Evolutionary conservation across 64 coral and sea anemone species (phyloP).

Genomic region (Stylophora pistillata): DNA sequence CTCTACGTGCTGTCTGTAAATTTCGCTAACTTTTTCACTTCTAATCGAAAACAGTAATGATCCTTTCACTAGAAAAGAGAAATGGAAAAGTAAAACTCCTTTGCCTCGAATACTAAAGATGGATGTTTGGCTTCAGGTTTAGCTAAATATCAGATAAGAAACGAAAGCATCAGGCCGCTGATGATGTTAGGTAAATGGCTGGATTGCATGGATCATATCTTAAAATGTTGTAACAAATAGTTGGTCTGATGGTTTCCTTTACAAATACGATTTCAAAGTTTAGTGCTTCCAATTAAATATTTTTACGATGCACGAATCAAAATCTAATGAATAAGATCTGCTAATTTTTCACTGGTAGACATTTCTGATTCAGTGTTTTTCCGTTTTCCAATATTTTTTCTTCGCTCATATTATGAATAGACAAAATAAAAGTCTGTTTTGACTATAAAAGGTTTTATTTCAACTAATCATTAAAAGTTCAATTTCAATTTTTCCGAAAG

Average conservation of each 20-base stretch:
- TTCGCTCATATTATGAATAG: background rate
- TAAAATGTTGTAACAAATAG: background rate
- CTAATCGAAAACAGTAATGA: background rate
- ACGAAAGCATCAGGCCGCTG: background rate
- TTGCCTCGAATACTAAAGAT: background rate
- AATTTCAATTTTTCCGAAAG: background rate
- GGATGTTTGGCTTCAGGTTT: background rate
- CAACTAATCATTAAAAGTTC: background rate
- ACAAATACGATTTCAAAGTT: background rate
- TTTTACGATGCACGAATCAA: background rate
- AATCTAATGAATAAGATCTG: background rate
- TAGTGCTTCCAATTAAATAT: slow-evolving; percentile 3
- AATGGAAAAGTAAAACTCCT: background rate
- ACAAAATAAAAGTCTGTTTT: slow-evolving; percentile 2
- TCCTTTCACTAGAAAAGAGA: background rate
- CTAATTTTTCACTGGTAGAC: background rate
- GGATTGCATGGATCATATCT: background rate
- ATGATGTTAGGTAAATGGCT: background rate
- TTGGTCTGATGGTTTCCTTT: background rate
- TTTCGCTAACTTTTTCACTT: slow-evolving; percentile 23
- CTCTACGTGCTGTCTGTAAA: background rate
- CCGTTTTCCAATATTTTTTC: background rate
- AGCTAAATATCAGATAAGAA: background rate
- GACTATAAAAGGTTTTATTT: background rate
- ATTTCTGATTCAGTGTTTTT: background rate